Percentiles rank a stretch among this genome's conserved stretches.
Conservation (phyloP, 2,888 invertebrate genomes). For the Rhogogaster chlorosoma region DNA sequence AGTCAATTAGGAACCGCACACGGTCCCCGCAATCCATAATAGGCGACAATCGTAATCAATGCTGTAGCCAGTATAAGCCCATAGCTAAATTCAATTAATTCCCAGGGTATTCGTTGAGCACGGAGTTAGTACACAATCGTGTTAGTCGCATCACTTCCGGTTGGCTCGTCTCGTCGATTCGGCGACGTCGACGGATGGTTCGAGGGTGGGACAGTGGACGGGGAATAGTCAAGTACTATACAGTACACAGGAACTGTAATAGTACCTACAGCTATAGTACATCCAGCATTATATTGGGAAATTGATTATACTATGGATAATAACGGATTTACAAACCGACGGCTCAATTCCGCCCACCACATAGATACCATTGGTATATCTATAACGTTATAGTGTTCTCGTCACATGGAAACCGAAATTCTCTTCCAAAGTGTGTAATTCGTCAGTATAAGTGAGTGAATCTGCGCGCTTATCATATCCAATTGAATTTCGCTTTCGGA, state of each 20-base stretch:
- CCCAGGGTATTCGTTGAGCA: conserved; percentile 58
- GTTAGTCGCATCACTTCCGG: conserved; percentile 71
- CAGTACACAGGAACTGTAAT: not conserved
- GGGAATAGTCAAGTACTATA: conserved; percentile 27
- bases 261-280: conserved; percentile 7
- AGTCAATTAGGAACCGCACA: conserved; percentile 22
- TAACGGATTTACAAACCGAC: conserved; percentile 25
- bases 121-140: conserved; percentile 72
- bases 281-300: conserved; percentile 64
- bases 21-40: conserved; percentile 8
- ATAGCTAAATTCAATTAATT: conserved; percentile 49
- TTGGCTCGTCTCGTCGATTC: conserved; percentile 60
- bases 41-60: conserved; percentile 47
- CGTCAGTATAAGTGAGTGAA: not conserved
- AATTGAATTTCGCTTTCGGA: not conserved
- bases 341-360: conserved; percentile 25
- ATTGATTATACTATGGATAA: conserved; percentile 65
- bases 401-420: not conserved
- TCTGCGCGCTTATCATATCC: not conserved
- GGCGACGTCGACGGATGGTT: conserved; percentile 29
- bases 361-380: not conserved
- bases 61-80: conserved; percentile 43
- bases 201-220: conserved; percentile 1
- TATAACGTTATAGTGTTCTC: not conserved
- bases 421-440: not conserved